Conservation (phyloP, 2,797 vertebrate genomes). For the Setipinna tenuifilis region DNA sequence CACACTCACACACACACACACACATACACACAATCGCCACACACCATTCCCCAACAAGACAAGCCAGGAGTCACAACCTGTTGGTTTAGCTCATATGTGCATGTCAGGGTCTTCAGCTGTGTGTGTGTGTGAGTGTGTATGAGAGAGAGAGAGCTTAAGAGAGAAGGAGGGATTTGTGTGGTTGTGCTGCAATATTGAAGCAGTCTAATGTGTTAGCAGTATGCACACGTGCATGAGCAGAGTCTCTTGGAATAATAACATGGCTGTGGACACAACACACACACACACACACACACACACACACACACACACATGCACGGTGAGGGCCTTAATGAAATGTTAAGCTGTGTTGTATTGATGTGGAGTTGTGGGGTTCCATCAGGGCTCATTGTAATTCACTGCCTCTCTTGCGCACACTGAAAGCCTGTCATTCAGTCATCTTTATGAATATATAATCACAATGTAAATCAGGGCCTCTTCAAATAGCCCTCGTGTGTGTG, state of each 20-base stretch:
- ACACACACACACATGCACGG: conserved; percentile 33
- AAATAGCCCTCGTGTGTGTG: conserved; percentile 12
- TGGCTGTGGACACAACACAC: neutral
- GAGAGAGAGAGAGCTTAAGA: conserved; percentile 37
- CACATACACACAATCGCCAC: neutral
- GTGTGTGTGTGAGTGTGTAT: conserved; percentile 11
- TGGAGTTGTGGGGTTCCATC: conserved; percentile 8
- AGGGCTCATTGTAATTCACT: conserved; percentile 20
- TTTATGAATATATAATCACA: conserved; percentile 82
- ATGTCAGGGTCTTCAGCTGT: conserved; percentile 45
- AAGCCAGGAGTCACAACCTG: neutral
- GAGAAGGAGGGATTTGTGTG: conserved; percentile 39
- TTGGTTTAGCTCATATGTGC: neutral
- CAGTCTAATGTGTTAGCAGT: neutral
- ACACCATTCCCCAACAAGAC: neutral
- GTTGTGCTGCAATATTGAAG: conserved; percentile 15
- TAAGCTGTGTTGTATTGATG: conserved; percentile 27
- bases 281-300: conserved; percentile 21
- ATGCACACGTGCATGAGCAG: neutral
- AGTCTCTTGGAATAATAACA: conserved; percentile 14
- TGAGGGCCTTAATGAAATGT: conserved; percentile 20
- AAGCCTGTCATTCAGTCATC: conserved; percentile 13
- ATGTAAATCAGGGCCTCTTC: conserved; percentile 78
- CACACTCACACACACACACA: neutral
- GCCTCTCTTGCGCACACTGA: conserved; percentile 1